These are phyloP conservation scores for Oncorhynchus masou DNA, from an alignment of 2,113 vertebrate species.

Conservation along the genomic window DNA sequence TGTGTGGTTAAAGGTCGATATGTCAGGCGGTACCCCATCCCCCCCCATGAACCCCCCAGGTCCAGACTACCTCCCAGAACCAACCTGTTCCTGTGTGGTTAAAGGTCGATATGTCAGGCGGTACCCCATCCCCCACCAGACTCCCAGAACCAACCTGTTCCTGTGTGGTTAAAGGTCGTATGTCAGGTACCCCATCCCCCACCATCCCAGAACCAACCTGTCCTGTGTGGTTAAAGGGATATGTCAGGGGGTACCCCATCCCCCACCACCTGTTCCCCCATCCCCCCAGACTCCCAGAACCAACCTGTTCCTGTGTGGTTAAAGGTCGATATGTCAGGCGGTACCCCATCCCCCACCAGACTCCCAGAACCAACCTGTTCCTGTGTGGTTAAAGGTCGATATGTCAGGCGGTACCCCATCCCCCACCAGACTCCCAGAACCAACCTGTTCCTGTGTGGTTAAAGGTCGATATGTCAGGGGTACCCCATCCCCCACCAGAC, in stretches of 20 bases:
- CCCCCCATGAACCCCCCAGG: no score
- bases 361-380: neutral
- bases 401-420: neutral
- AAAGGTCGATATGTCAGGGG: neutral
- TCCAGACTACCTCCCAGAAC: neutral
- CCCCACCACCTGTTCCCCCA: no score
- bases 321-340: neutral
- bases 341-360: neutral
- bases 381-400: neutral
- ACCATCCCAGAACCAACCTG: neutral
- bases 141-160: neutral
- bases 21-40: neutral
- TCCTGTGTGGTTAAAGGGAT: neutral
- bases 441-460: neutral
- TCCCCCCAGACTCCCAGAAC: neutral
- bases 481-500: neutral
- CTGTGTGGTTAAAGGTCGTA: neutral
- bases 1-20: neutral
- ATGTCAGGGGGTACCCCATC: neutral
- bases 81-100: neutral
- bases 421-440: neutral
- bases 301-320: neutral
- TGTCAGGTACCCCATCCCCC: neutral
- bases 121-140: neutral
- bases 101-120: neutral